Evolutionary conservation across 2,797 vertebrate species (phyloP).

Genomic region (Oreochromis mossambicus): DNA sequence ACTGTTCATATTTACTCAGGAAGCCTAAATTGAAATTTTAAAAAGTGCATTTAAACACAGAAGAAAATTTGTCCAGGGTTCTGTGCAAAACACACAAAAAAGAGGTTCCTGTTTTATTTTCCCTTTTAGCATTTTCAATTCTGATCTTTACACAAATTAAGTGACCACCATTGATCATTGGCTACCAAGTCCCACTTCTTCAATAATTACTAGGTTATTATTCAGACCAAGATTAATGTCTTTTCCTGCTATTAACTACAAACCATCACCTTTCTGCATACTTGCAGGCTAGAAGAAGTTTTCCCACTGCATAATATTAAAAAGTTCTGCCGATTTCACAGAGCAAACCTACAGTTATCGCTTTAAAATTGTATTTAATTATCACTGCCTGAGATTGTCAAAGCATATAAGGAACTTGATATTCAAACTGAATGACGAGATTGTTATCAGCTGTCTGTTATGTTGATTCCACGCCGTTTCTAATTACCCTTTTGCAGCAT

Average conservation of each 20-base stretch:
- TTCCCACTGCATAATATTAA: not conserved
- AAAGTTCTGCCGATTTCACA: constrained; percentile 5
- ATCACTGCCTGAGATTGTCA: constrained; percentile 20
- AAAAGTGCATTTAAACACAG: not conserved
- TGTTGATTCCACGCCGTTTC: not conserved
- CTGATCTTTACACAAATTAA: not conserved
- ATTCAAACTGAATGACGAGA: constrained; percentile 23
- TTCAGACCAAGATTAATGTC: not conserved
- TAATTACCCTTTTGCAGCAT: constrained; percentile 14
- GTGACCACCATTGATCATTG: not conserved
- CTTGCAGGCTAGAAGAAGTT: not conserved
- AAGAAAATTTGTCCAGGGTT: not conserved
- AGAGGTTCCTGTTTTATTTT: not conserved
- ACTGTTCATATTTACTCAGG: not conserved
- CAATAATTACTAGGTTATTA: not conserved
- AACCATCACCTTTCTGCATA: not conserved
- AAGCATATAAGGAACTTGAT: constrained; percentile 13
- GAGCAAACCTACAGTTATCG: not conserved
- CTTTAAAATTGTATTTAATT: constrained; percentile 16
- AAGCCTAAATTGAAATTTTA: not conserved
- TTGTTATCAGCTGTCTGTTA: constrained; percentile 19
- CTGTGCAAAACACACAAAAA: not conserved
- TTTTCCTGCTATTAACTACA: not conserved
- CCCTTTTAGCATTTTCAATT: not conserved
- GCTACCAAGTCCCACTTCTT: not conserved